A percentile compares a stretch with the other conserved stretches of the same genome.
Conservation (phyloP, 2,797 vertebrate species). For the Pyrocephalus nanus region DNA sequence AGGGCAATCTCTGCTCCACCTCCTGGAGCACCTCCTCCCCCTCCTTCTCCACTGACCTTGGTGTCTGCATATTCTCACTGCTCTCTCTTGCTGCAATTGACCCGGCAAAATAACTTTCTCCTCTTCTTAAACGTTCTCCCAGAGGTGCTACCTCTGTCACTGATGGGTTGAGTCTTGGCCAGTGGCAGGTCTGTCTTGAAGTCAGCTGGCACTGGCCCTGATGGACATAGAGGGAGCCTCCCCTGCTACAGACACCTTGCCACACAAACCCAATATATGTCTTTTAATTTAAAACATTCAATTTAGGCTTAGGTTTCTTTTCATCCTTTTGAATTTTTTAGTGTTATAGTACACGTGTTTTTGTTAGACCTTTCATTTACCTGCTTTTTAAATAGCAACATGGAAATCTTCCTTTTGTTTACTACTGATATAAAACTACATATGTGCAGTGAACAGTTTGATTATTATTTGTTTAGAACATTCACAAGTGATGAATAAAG, state of each 20-base stretch:
- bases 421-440: background rate
- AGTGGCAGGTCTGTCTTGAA: background rate
- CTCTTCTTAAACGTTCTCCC: background rate
- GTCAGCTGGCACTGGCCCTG: background rate
- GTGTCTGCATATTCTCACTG: background rate
- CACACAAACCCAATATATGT: background rate
- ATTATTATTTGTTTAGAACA: background rate
- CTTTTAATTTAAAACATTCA: background rate
- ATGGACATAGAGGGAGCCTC: fast-evolving
- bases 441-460: background rate
- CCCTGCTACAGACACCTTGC: background rate
- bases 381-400: background rate
- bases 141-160: background rate
- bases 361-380: background rate
- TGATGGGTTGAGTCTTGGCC: background rate
- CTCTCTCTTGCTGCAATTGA: background rate
- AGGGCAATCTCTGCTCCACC: background rate
- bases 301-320: background rate
- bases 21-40: background rate
- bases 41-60: background rate
- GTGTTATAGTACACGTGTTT: background rate
- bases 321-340: background rate
- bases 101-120: background rate
- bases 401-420: background rate
- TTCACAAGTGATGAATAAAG: background rate